Base-by-base conservation (phyloP, 2,888 invertebrate species). In the Mayetiola destructor region DNA sequence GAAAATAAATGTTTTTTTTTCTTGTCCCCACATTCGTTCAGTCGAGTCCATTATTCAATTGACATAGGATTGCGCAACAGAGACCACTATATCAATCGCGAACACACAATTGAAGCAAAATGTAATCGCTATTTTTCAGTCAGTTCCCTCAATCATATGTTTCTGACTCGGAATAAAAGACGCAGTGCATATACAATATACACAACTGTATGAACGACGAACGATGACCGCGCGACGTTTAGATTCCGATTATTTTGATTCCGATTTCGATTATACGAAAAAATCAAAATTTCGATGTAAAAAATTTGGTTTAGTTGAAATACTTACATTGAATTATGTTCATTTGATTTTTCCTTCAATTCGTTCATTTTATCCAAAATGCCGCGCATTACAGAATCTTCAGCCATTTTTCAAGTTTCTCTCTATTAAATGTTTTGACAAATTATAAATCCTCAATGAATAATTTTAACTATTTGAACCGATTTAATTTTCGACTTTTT, bases 321-420 rank as follows among this genome's bases (percentile, higher is more conserved):
- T 9, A 48, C 48, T 48, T 27, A 48, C 48, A n/a, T 9, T 27
- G 48, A 16, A 16, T 48, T 16, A n/a, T 48, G 16, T 8, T 16
- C 20, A 16, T 27, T 16, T n/a, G 27, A 14, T n/a, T 12, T 2
- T n/a, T 48, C n/a, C n/a, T n/a, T 27, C 5, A n/a, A n/a, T 27
- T 48, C n/a, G 16, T 2, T 3, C 48, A 48, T 48, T 48, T 48
- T 48, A 2, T 48, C 27, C 48, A 48, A 48, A 48, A 48, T 12
- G 27, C n/a, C 9, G 23, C 27, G 12, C 48, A 48, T 48, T 27
- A 48, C 27, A 2, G 18, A 2, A 48, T 27, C 48, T 27, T 48
- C 48, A 27, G 48, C 48, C 48, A 48, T 48, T 27, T 48, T 48
- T n/a, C n/a, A n/a, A n/a, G n/a, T n/a, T n/a, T n/a, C n/a, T n/a